Base-by-base conservation (phyloP, 1,140 invertebrate genomes). In the Eciton burchellii region DNA sequence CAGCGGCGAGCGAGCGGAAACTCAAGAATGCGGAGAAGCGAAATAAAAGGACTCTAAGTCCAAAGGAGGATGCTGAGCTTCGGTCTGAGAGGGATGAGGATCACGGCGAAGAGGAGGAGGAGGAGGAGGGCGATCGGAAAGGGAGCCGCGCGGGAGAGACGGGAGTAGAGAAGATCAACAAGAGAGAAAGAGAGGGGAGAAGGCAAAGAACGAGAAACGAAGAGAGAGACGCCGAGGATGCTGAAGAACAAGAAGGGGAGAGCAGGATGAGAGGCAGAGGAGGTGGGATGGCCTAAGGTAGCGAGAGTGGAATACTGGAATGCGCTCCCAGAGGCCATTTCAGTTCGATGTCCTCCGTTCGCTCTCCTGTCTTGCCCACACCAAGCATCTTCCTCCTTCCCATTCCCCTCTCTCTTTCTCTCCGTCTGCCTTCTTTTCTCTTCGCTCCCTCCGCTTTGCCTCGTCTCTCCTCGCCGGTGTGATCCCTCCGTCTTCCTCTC, bases 341-440 rank as follows among this genome's bases (percentile, higher is more conserved):
- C 95, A 91, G 81, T 93, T 86, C 90, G 95, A 85, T 95, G 95
- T 92, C 92, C 92, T 92, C 92, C 87, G 88, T 83, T 88, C 88
- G 85, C 82, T 90, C 86, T 90, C 84, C 88, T 90, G 84, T 88
- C 89, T 85, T 90, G 88, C 84, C 79, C 83, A 49, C 84, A 83
- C 84, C 81, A 77, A 82, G 29, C 84, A 82, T 88, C 84, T 83
- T 83, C 65, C 68, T 81, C 45, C 29, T 66, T 85, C 76, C 79
- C 72, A 56, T 35, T 71, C n/a, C 47, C 56, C 59, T 56, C 43
- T 54, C 72, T 71, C n/a, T 70, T 65, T 76, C 52, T 76, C 56
- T 83, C 45, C 49, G 56, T 65, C 47, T 81, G 66, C 76, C 41
- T 79, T 62, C 62, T 81, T 82, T 60, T 84, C 72, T 87, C 77